A percentile compares a stretch with the other conserved stretches of the same genome.
phyloP scores from a whole-genome alignment of 2,888 invertebrate genomes.

The Brachynemurus nebulosus region DNA sequence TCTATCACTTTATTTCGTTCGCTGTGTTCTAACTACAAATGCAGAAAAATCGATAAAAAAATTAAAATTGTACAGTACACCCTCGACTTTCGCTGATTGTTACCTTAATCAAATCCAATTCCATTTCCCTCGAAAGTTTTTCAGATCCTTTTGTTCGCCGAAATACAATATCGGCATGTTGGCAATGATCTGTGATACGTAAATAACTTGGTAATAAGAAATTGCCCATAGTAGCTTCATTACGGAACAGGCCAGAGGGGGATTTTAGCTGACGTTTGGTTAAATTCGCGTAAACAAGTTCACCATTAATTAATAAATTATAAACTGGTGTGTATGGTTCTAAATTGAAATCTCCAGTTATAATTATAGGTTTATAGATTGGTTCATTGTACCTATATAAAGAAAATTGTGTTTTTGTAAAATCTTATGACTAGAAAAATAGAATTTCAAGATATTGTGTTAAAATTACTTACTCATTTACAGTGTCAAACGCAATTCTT shows the following conservation, averaged over 20 bases:
- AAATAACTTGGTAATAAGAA: slow-evolving; percentile 25
- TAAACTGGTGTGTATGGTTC: slow-evolving; percentile 59
- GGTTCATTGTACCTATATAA: slow-evolving; percentile 15
- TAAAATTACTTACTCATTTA: slow-evolving; percentile 23
- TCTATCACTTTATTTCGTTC: too few relatives aligned
- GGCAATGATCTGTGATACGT: slow-evolving; percentile 35
- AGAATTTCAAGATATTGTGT: not conserved
- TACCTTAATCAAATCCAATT: slow-evolving; percentile 24
- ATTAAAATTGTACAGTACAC: too few relatives aligned
- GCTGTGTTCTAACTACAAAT: slow-evolving; percentile 19
- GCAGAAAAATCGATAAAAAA: too few relatives aligned
- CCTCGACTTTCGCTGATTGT: too few relatives aligned
- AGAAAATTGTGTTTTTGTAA: slow-evolving; percentile 8
- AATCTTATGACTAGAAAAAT: not conserved
- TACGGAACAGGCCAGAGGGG: not conserved
- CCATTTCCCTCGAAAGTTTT: slow-evolving; percentile 20
- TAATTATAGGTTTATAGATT: slow-evolving; percentile 59
- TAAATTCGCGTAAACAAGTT: slow-evolving; percentile 34
- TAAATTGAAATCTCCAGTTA: slow-evolving; percentile 91
- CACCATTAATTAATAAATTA: slow-evolving; percentile 49
- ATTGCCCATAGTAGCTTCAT: slow-evolving; percentile 18
- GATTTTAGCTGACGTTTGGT: slow-evolving; percentile 20
- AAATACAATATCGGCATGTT: slow-evolving; percentile 24
- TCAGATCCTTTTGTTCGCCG: slow-evolving; percentile 17
- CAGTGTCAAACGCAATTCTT: slow-evolving; percentile 45